Conservation (phyloP, 2,113 vertebrate species). For the Bubo bubo region DNA sequence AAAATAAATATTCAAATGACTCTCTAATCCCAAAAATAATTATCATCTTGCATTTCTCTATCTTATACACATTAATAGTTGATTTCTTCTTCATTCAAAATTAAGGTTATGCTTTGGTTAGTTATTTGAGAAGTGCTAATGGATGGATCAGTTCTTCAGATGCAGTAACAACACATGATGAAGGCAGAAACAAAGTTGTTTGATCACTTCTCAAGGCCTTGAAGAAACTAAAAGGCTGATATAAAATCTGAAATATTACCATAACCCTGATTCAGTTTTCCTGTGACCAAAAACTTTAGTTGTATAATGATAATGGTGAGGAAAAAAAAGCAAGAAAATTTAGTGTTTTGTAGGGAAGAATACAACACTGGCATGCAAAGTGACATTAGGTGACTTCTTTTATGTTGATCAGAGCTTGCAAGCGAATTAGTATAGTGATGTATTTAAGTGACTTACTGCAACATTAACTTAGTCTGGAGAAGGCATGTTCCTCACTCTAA, state of each 20-base stretch:
- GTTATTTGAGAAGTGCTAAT: not conserved
- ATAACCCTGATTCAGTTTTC: not conserved
- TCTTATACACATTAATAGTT: not conserved
- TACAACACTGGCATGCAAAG: not conserved
- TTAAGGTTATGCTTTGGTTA: constrained; percentile 14
- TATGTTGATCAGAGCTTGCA: not conserved
- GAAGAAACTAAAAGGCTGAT: constrained; percentile 2
- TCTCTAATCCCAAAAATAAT: not conserved
- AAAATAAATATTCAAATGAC: not conserved
- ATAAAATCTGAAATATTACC: not conserved
- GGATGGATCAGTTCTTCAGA: not conserved
- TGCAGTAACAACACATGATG: not conserved
- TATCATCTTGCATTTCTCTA: not conserved
- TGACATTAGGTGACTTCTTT: not conserved
- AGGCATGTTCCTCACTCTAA: not conserved
- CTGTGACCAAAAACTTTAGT: not conserved
- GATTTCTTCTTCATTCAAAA: not conserved
- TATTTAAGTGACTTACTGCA: not conserved
- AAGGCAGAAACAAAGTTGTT: constrained; percentile 12
- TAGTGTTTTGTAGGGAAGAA: not conserved
- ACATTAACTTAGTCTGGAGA: not conserved
- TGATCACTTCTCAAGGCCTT: constrained; percentile 12
- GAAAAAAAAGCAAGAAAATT: not conserved
- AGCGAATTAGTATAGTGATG: not conserved
- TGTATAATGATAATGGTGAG: not conserved